Percentiles rank a stretch among this genome's conserved stretches.
phyloP scores from a whole-genome alignment of 2,888 invertebrate genomes.

The Aleiodes testaceus region DNA sequence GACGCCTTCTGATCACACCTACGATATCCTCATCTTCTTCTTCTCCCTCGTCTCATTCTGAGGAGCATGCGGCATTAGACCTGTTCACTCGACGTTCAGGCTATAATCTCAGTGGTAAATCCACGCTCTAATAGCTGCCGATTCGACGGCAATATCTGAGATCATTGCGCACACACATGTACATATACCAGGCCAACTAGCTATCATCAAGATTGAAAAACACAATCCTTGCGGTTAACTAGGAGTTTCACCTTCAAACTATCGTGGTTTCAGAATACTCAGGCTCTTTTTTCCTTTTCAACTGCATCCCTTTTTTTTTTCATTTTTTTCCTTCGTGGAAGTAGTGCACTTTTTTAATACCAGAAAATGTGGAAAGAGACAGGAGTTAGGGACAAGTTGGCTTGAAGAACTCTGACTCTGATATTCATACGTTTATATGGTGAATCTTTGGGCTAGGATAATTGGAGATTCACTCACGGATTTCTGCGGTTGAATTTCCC shows the following conservation, averaged over 20 bases:
- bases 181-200: constrained; percentile 23
- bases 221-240: constrained; percentile 35
- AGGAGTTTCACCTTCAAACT: constrained; percentile 24
- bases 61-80: constrained; percentile 12
- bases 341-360: constrained; percentile 16
- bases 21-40: constrained; percentile 26
- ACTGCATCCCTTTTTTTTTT: constrained; percentile 23
- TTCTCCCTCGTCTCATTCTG: no score
- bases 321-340: constrained; percentile 12
- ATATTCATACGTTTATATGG: background rate
- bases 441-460: background rate
- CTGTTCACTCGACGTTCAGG: constrained; percentile 27
- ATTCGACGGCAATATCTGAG: constrained; percentile 49
- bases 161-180: constrained; percentile 35
- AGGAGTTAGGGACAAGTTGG: constrained; percentile 47
- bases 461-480: constrained; percentile 38
- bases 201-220: constrained; percentile 52
- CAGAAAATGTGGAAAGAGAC: constrained; percentile 31
- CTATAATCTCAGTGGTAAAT: constrained; percentile 53
- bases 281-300: constrained; percentile 21
- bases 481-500: constrained; percentile 37
- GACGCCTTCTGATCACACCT: constrained; percentile 32
- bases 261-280: constrained; percentile 8
- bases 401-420: constrained; percentile 43
- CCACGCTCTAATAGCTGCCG: constrained; percentile 54